Conservation (phyloP, 2,797 vertebrate genomes). For the Pipistrellus pygmaeus region DNA sequence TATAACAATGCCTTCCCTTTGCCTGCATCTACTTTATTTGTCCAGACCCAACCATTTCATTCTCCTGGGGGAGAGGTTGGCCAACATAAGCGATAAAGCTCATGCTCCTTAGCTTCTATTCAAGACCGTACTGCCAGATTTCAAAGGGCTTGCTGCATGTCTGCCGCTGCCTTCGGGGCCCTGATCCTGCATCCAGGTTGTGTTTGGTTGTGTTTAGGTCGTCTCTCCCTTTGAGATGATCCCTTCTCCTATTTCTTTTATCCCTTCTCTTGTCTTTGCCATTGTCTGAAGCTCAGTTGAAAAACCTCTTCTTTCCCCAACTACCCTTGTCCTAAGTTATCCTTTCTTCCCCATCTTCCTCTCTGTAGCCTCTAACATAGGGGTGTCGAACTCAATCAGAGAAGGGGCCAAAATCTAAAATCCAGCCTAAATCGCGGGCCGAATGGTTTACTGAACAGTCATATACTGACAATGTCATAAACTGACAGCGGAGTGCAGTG, state of each 20-base stretch:
- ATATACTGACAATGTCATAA: too few species aligned
- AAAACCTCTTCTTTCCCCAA: background rate
- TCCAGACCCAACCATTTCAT: background rate
- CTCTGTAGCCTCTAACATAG: background rate
- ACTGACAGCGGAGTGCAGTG: too few species aligned
- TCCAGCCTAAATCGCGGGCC: too few species aligned
- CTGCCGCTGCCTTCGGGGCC: background rate
- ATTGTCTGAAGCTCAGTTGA: background rate
- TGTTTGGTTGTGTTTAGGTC: background rate
- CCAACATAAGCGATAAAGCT: background rate
- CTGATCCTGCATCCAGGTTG: background rate
- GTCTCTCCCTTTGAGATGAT: background rate
- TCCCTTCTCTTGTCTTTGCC: background rate
- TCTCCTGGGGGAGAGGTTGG: background rate
- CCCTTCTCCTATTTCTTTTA: background rate
- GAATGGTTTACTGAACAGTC: too few species aligned
- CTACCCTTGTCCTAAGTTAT: background rate
- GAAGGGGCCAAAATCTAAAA: too few species aligned
- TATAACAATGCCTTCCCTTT: background rate
- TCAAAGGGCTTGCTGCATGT: background rate
- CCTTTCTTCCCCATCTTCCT: background rate
- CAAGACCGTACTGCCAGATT: background rate
- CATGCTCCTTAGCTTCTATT: background rate
- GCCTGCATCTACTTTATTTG: background rate
- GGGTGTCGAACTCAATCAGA: too few species aligned